These are phyloP conservation scores for Hippocampus kuda DNA, from an alignment of 2,797 vertebrate genomes.

Conservation along the genomic window DNA sequence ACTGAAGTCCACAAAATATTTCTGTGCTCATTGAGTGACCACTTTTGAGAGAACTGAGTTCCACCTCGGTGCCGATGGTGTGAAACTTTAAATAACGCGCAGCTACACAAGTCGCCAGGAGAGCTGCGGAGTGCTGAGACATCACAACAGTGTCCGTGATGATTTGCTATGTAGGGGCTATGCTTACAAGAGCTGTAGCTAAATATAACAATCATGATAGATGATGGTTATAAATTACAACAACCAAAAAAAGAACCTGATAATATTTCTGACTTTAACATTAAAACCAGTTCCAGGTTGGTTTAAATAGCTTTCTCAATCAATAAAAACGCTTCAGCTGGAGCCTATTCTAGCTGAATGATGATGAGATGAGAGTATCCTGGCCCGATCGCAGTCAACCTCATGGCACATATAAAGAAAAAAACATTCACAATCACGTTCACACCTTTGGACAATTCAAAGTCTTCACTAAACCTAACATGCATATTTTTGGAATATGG, in stretches of 20 bases:
- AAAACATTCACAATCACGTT: too few species aligned
- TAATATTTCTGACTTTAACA: background rate
- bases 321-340: background rate
- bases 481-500: too few species aligned
- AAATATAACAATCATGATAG: conserved; percentile 20
- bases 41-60: background rate
- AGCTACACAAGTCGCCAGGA: conserved; percentile 19
- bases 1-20: conserved; percentile 44
- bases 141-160: background rate
- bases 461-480: too few species aligned
- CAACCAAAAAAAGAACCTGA: conserved; percentile 1
- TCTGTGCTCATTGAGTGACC: conserved; percentile 11
- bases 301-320: background rate
- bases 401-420: too few species aligned
- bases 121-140: conserved; percentile 14
- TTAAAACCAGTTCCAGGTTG: background rate
- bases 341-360: too few species aligned
- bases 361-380: too few species aligned
- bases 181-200: conserved; percentile 24
- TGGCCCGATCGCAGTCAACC: too few species aligned
- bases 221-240: conserved; percentile 4
- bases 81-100: conserved; percentile 27
- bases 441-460: too few species aligned
- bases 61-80: background rate
- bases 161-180: background rate